These are phyloP conservation scores for Delphinus delphis DNA, from an alignment of 2,113 vertebrate genomes.

Conservation along the genomic window DNA sequence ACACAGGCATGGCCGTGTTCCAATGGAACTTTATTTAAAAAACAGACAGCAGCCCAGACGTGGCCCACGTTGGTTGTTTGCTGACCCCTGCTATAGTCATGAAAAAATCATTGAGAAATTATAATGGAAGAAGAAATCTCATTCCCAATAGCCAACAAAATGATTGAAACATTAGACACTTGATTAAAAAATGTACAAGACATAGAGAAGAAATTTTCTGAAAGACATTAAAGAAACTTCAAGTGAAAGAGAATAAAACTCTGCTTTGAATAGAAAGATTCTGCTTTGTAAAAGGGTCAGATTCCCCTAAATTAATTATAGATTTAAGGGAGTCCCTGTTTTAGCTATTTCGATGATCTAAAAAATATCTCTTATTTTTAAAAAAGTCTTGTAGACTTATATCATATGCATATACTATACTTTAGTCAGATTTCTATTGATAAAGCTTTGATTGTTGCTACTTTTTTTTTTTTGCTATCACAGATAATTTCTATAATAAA, in stretches of 20 bases:
- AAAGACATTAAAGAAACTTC: background rate
- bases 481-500: background rate
- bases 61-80: background rate
- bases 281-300: background rate
- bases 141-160: background rate
- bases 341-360: background rate
- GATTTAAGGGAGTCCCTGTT: background rate
- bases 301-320: background rate
- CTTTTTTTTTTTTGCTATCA: background rate
- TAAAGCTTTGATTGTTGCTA: background rate
- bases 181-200: background rate
- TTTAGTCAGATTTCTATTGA: background rate
- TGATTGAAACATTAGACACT: background rate
- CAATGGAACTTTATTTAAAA: background rate
- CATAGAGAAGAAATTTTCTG: background rate
- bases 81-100: too few species aligned
- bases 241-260: background rate
- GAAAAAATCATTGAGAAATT: background rate
- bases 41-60: background rate
- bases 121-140: background rate
- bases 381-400: background rate
- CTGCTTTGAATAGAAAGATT: background rate
- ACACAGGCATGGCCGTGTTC: background rate
- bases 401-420: background rate
- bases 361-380: background rate